phyloP scores from a whole-genome alignment of 2,113 vertebrate species.

The Circaetus gallicus region DNA sequence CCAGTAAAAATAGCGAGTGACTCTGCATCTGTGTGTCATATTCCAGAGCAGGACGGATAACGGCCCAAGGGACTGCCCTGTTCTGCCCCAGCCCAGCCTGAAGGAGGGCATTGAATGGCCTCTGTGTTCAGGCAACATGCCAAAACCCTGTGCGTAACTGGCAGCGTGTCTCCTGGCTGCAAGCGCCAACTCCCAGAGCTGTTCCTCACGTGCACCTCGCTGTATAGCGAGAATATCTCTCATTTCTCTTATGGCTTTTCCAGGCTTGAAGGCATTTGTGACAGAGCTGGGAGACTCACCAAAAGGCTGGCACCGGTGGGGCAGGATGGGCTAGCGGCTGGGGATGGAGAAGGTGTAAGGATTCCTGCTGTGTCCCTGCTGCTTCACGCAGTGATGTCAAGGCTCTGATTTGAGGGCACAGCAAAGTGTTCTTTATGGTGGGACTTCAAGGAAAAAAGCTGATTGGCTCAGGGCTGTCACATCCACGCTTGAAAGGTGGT shows the following conservation, averaged over 20 bases:
- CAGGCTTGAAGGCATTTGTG: not conserved
- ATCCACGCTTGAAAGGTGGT: not conserved
- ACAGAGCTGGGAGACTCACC: not conserved
- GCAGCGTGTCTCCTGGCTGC: not conserved
- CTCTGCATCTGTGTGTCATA: not conserved
- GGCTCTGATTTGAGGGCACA: not conserved
- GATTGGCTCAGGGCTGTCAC: not conserved
- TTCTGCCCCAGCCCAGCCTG: not conserved
- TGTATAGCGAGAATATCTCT: not conserved
- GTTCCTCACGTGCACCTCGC: not conserved
- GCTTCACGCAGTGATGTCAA: rapidly evolving
- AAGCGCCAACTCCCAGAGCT: not conserved
- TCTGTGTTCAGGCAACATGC: not conserved
- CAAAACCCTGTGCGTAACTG: not conserved
- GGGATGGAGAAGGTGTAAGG: not conserved
- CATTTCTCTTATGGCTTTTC: not conserved
- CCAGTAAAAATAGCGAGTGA: not conserved
- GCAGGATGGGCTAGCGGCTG: not conserved
- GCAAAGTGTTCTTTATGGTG: not conserved
- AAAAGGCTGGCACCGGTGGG: rapidly evolving
- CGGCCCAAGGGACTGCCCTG: rapidly evolving
- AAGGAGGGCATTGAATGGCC: not conserved
- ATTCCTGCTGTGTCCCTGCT: not conserved
- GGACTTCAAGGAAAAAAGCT: not conserved
- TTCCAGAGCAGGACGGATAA: not conserved